A percentile compares a stretch with the other conserved stretches of the same genome.
These are phyloP conservation scores for Sacculina carcini DNA, from an alignment of 2,888 invertebrate genomes.

Conservation along the genomic window DNA sequence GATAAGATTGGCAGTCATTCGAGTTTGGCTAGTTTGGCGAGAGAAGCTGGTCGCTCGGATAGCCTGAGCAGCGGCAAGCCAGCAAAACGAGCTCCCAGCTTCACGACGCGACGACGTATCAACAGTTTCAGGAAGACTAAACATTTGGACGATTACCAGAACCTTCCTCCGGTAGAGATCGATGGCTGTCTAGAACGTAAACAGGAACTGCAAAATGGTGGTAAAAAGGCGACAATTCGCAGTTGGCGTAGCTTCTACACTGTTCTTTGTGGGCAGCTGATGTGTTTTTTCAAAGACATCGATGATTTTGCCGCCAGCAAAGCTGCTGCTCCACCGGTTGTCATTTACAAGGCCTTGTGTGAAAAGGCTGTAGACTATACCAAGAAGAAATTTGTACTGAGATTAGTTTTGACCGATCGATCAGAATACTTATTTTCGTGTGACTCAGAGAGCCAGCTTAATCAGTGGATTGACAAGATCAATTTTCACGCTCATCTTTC, in stretches of 20 bases:
- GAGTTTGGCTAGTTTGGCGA: neutral
- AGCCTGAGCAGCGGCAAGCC: too few relatives aligned
- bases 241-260: constrained; percentile 89
- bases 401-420: constrained; percentile 57
- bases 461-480: constrained; percentile 14
- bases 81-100: constrained; percentile 72
- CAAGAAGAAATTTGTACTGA: constrained; percentile 76
- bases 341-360: constrained; percentile 45
- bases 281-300: constrained; percentile 93
- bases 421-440: constrained; percentile 78
- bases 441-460: constrained; percentile 31
- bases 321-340: constrained; percentile 63
- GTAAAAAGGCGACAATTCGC: constrained; percentile 74
- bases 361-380: constrained; percentile 75
- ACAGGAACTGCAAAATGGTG: constrained; percentile 74
- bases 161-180: constrained; percentile 64
- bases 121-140: constrained; percentile 57
- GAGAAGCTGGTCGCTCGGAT: too few relatives aligned
- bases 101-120: constrained; percentile 67
- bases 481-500: constrained; percentile 74
- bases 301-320: constrained; percentile 65
- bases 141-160: constrained; percentile 26
- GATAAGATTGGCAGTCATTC: constrained; percentile 1
- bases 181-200: constrained; percentile 77
- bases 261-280: constrained; percentile 72